These are phyloP conservation scores for Drosophila colorata DNA, from an alignment of 2,888 invertebrate species.

Conservation along the genomic window DNA sequence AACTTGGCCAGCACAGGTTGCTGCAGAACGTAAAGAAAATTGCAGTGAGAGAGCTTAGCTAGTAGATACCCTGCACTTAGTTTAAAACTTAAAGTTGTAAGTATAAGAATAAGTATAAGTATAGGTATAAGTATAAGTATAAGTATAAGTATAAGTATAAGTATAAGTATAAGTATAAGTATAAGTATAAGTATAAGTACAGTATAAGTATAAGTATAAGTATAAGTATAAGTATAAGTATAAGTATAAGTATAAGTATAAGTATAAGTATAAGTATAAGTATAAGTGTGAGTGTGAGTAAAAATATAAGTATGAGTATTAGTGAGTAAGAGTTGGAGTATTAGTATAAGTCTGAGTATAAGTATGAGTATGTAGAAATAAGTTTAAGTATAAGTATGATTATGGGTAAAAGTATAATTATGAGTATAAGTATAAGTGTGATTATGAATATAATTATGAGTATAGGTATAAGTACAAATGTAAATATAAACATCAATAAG, in stretches of 20 bases:
- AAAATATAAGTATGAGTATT: neutral
- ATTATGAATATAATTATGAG: neutral
- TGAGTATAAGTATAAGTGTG: neutral
- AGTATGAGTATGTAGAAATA: neutral
- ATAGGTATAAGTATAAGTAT: neutral
- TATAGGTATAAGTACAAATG: neutral
- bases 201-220: conserved; percentile 3
- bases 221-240: conserved; percentile 1
- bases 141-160: neutral
- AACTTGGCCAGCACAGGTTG: conserved; percentile 57
- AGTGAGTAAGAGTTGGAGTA: neutral
- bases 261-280: conserved; percentile 4
- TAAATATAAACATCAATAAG: no score
- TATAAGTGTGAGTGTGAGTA: neutral
- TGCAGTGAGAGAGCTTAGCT: conserved; percentile 12
- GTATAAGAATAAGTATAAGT: neutral
- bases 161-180: conserved; percentile 1
- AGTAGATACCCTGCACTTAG: conserved; percentile 1
- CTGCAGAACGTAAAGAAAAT: conserved; percentile 6
- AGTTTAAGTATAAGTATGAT: neutral
- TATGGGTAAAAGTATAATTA: neutral
- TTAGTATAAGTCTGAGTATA: neutral
- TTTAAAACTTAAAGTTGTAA: neutral
- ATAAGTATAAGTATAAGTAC: neutral
- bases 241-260: conserved; percentile 3